phyloP scores from a whole-genome alignment of 2,113 vertebrate genomes.

The Rhabdornis inornatus region DNA sequence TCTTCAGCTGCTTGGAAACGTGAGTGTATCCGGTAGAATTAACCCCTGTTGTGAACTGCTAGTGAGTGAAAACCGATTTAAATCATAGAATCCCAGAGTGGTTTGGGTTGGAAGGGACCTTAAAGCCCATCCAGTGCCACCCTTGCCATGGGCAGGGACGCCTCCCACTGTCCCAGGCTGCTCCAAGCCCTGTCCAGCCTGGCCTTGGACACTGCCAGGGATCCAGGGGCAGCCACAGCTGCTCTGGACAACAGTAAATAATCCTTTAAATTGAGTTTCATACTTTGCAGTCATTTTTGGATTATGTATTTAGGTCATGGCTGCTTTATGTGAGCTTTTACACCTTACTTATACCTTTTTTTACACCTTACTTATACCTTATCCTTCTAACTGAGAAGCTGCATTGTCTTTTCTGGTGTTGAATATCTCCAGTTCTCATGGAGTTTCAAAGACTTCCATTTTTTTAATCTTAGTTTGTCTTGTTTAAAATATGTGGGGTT shows the following conservation, averaged over 20 bases:
- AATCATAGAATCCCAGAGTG: background rate
- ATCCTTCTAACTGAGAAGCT: background rate
- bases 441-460: background rate
- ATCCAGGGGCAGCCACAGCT: background rate
- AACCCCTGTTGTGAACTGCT: background rate
- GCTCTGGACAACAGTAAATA: background rate
- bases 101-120: background rate
- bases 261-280: background rate
- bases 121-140: background rate
- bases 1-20: background rate
- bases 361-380: background rate
- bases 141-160: background rate
- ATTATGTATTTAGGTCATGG: background rate
- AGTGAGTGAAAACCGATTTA: background rate
- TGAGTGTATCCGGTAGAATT: background rate
- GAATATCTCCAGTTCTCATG: rapidly evolving
- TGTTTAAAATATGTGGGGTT: rapidly evolving
- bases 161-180: background rate
- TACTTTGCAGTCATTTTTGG: background rate
- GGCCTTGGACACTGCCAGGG: background rate
- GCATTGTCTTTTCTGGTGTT: background rate
- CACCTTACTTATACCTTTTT: background rate
- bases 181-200: background rate
- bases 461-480: background rate
- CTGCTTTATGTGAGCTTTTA: background rate